Conservation (phyloP, 2,888 invertebrate genomes). For the Nipponacmea schrenckii region DNA sequence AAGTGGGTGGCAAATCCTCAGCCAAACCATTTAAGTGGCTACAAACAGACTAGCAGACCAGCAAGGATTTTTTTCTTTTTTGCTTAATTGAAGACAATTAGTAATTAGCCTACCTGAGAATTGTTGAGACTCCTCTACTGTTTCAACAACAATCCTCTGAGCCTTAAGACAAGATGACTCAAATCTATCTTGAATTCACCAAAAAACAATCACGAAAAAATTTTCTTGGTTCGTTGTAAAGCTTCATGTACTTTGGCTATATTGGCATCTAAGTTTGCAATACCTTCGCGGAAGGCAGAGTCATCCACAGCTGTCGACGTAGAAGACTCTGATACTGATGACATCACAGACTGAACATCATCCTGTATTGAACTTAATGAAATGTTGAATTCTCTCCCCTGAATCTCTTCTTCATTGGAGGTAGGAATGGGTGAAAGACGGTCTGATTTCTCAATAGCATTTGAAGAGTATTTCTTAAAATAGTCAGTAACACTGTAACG, state of each 20-base stretch:
- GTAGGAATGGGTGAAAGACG: not conserved
- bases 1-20: too few relatives aligned
- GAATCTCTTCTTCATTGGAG: slow-evolving; percentile 32
- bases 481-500: slow-evolving; percentile 58
- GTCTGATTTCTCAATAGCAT: not conserved
- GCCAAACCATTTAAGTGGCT: too few relatives aligned
- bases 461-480: slow-evolving; percentile 48
- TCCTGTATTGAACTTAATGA: slow-evolving; percentile 56
- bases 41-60: too few relatives aligned
- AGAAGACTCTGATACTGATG: slow-evolving; percentile 32
- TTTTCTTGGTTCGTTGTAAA: slow-evolving; percentile 53
- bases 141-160: too few relatives aligned
- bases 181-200: too few relatives aligned
- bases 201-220: slow-evolving; percentile 31
- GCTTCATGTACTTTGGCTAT: slow-evolving; percentile 55
- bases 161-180: too few relatives aligned
- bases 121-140: too few relatives aligned
- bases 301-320: slow-evolving; percentile 52
- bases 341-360: slow-evolving; percentile 41
- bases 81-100: too few relatives aligned
- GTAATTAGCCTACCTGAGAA: too few relatives aligned
- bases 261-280: slow-evolving; percentile 59
- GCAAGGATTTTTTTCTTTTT: too few relatives aligned
- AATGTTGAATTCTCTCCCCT: slow-evolving; percentile 46
- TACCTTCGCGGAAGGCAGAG: slow-evolving; percentile 52